phyloP scores from a whole-genome alignment of 2,888 invertebrate genomes.

The Drosophila ezoana region DNA sequence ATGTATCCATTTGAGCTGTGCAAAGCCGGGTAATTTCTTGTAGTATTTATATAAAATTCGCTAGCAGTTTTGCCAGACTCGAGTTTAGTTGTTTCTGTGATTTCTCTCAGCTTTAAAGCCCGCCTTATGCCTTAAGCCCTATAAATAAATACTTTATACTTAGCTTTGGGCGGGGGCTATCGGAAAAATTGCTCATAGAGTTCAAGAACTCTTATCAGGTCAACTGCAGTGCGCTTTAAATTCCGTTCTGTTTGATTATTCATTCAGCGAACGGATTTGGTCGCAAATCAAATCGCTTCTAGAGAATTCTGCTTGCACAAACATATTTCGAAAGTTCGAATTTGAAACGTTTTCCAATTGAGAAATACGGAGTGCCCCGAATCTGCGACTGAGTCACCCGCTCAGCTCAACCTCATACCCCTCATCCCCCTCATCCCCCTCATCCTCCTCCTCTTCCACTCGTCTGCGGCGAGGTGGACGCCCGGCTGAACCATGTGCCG shows the following conservation, averaged over 20 bases:
- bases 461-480: no score
- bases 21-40: no score
- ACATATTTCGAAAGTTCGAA: conserved; percentile 28
- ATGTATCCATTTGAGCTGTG: no score
- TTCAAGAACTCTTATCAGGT: not conserved
- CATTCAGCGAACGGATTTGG: conserved; percentile 21
- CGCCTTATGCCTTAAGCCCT: no score
- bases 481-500: no score
- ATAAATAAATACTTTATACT: no score
- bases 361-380: not conserved
- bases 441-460: not conserved
- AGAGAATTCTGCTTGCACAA: conserved; percentile 7
- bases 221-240: conserved; percentile 14
- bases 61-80: no score
- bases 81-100: no score
- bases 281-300: conserved; percentile 19
- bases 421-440: not conserved
- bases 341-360: conserved; percentile 1
- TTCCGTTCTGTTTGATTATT: conserved; percentile 24
- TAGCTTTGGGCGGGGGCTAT: no score
- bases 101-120: no score
- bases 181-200: no score
- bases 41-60: no score
- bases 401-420: not conserved
- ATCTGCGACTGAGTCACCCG: not conserved